These are phyloP conservation scores for Drosophila antonietae DNA, from an alignment of 2,888 invertebrate genomes.

Conservation along the genomic window DNA sequence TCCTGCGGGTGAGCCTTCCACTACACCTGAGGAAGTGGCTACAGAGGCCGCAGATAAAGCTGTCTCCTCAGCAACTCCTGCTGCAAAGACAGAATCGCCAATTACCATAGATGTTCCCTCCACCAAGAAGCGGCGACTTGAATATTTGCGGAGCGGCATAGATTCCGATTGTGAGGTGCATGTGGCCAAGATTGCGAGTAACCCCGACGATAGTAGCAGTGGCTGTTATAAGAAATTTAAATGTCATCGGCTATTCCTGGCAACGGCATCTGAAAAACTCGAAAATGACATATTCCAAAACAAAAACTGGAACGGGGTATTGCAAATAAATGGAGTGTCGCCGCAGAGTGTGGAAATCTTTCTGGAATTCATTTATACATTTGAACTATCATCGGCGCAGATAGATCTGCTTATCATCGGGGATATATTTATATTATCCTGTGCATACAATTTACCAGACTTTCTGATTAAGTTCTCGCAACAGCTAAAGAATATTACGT, in stretches of 20 bases:
- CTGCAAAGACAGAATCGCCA: not conserved
- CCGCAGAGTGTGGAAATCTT: slow-evolving; percentile 61
- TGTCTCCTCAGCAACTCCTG: too few species aligned
- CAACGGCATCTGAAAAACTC: slow-evolving; percentile 58
- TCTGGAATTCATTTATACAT: slow-evolving; percentile 61
- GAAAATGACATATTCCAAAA: slow-evolving; percentile 58
- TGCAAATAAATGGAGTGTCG: slow-evolving; percentile 60
- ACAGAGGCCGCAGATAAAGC: not conserved
- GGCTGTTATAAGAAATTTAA: slow-evolving; percentile 56
- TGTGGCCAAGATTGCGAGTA: slow-evolving; percentile 24
- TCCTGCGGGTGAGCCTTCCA: too few species aligned
- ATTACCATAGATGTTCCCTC: not conserved
- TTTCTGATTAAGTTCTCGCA: slow-evolving; percentile 34
- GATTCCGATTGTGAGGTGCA: slow-evolving; percentile 58
- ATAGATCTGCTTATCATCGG: slow-evolving; percentile 25
- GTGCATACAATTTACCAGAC: slow-evolving; percentile 58
- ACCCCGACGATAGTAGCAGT: slow-evolving; percentile 9
- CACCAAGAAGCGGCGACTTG: slow-evolving; percentile 37
- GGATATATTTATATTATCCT: slow-evolving; percentile 53
- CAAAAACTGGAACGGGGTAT: slow-evolving; percentile 55
- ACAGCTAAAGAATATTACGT: slow-evolving; percentile 29
- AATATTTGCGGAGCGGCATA: slow-evolving; percentile 47
- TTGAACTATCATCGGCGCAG: slow-evolving; percentile 36
- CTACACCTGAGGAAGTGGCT: too few species aligned
- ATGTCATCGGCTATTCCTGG: slow-evolving; percentile 61